A percentile compares a stretch with the other conserved stretches of the same genome.
phyloP scores from a whole-genome alignment of 35 echinoderm and acorn worm species.

The Ophiothrix spiculata region DNA sequence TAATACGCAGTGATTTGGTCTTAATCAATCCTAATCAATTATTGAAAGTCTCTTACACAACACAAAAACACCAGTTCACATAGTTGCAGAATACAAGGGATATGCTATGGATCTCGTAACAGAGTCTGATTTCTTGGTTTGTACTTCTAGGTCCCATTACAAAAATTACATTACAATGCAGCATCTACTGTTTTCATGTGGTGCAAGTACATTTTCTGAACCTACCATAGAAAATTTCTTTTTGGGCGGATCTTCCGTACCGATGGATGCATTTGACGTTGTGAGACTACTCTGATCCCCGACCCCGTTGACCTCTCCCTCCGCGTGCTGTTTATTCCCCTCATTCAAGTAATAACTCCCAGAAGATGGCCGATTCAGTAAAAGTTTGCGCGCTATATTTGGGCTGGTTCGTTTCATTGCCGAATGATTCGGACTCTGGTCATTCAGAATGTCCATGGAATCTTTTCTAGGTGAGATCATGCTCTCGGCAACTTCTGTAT shows the following conservation, averaged over 20 bases:
- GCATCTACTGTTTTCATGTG: conserved; percentile 15
- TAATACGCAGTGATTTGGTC: too few relatives aligned
- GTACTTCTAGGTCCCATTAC: too few relatives aligned
- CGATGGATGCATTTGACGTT: background rate
- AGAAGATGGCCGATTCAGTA: conserved; percentile 2
- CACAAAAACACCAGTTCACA: too few relatives aligned
- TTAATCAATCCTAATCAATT: too few relatives aligned
- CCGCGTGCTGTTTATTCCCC: background rate
- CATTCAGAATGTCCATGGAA: conserved; percentile 32
- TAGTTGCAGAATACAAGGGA: too few relatives aligned
- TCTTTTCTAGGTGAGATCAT: background rate
- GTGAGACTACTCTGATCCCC: background rate
- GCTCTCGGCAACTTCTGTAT: background rate
- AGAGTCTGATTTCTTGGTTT: too few relatives aligned
- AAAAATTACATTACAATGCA: conserved; percentile 28
- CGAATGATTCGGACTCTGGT: too few relatives aligned
- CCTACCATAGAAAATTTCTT: background rate
- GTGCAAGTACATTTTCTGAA: background rate
- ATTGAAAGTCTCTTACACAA: too few relatives aligned
- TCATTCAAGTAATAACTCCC: conserved; percentile 24
- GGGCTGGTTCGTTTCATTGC: background rate
- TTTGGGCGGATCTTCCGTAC: conserved; percentile 4
- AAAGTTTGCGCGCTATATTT: conserved; percentile 19
- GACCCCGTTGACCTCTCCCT: conserved; percentile 20
- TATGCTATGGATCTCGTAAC: too few relatives aligned